Conservation (phyloP, 2,797 vertebrate genomes). For the Falco naumanni region DNA sequence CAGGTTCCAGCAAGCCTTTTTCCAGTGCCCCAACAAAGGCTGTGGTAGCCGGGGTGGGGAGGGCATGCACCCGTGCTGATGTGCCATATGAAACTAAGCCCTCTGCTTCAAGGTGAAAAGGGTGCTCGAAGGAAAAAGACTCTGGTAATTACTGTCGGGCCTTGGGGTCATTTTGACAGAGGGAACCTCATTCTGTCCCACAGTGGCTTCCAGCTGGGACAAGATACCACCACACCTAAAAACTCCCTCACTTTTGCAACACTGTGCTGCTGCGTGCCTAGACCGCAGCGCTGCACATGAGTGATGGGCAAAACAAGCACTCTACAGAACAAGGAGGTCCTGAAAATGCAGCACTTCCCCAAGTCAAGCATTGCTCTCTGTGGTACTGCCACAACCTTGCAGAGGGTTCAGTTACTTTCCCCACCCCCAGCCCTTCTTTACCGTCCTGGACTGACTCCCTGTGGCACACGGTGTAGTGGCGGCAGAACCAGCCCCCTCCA, state of each 20-base stretch:
- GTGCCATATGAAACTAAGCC: rapidly evolving
- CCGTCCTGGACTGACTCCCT: background rate
- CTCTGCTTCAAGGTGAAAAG: background rate
- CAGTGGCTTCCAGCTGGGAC: background rate
- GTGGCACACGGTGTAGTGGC: background rate
- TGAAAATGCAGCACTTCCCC: background rate
- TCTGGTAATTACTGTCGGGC: background rate
- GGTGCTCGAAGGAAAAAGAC: background rate
- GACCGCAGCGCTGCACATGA: background rate
- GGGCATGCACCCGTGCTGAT: background rate
- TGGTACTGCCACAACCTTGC: background rate
- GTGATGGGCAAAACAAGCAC: background rate
- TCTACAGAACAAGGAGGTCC: background rate
- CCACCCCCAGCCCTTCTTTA: background rate
- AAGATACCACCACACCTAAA: background rate
- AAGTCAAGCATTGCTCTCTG: background rate
- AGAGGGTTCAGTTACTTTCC: background rate
- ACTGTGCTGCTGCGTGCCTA: background rate
- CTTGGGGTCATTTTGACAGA: background rate
- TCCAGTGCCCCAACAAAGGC: background rate
- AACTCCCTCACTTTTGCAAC: background rate
- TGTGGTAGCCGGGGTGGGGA: background rate
- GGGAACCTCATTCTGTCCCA: background rate
- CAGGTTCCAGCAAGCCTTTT: background rate
- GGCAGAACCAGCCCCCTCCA: background rate